Evolutionary conservation across 2,797 vertebrate species (phyloP).

Genomic region (Adelosebastes latens): DNA sequence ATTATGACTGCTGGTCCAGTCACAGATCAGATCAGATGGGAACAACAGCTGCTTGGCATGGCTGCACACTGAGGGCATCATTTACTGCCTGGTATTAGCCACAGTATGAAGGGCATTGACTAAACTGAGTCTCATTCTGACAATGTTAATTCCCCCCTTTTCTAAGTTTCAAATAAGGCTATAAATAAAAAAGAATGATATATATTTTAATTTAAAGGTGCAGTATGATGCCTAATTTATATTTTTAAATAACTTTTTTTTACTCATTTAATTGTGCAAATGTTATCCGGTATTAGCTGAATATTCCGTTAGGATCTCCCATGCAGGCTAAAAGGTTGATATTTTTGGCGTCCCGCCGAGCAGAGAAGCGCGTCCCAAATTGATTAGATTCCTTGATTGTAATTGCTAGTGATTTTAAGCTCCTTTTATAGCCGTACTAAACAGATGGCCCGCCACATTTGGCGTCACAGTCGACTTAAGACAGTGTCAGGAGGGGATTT

Average conservation of each 20-base stretch:
- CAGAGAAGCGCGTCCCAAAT: conserved; percentile 23
- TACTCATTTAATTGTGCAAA: background rate
- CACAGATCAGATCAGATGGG: conserved; percentile 8
- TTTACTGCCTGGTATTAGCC: conserved; percentile 19
- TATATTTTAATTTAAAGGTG: background rate
- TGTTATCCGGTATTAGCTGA: background rate
- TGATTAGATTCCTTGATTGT: conserved; percentile 60
- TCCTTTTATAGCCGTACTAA: conserved; percentile 44
- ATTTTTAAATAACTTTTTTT: background rate
- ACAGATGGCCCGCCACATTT: conserved; percentile 72
- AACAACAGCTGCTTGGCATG: conserved; percentile 33
- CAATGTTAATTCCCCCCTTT: background rate
- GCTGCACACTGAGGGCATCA: conserved; percentile 21
- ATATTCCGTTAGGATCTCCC: background rate
- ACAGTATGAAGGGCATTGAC: background rate
- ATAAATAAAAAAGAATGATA: background rate
- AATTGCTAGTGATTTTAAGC: conserved; percentile 76
- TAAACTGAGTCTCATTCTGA: background rate
- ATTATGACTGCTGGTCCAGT: conserved; percentile 32
- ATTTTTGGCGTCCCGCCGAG: conserved; percentile 27
- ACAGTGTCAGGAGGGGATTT: conserved; percentile 43
- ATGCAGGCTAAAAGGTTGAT: background rate
- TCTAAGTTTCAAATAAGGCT: background rate
- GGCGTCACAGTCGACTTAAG: conserved; percentile 58
- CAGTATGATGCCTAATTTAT: background rate